These are phyloP conservation scores for Tichodroma muraria DNA, from an alignment of 2,113 vertebrate genomes.

Conservation along the genomic window DNA sequence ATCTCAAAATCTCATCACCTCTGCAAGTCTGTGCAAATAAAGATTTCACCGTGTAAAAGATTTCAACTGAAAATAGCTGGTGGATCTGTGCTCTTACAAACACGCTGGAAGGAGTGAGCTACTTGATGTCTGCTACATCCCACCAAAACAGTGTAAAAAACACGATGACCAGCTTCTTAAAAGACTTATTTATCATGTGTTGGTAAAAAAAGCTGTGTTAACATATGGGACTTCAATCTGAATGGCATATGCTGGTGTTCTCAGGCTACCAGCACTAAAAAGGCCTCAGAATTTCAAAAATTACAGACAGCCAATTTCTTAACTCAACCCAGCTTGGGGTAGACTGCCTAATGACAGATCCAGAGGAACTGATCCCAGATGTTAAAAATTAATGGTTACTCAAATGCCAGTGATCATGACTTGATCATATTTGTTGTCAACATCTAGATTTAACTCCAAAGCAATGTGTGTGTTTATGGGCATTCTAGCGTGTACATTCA, in stretches of 20 bases:
- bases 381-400: not conserved
- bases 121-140: not conserved
- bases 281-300: slow-evolving; percentile 44
- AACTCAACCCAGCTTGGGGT: slow-evolving; percentile 6
- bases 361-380: slow-evolving; percentile 24
- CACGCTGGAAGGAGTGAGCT: not conserved
- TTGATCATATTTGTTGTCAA: not conserved
- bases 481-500: not conserved
- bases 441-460: not conserved
- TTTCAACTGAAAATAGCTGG: not conserved
- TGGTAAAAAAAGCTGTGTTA: slow-evolving; percentile 60
- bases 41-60: not conserved
- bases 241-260: slow-evolving; percentile 64
- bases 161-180: slow-evolving; percentile 41
- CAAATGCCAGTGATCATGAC: not conserved
- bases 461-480: not conserved
- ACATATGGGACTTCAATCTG: slow-evolving; percentile 61
- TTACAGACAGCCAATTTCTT: slow-evolving; percentile 32
- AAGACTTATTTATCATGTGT: slow-evolving; percentile 51
- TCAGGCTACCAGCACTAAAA: slow-evolving; percentile 52
- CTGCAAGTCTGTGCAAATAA: not conserved
- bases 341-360: slow-evolving; percentile 21
- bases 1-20: not conserved
- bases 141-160: not conserved
- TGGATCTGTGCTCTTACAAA: not conserved